These are phyloP conservation scores for Pipa parva DNA, from an alignment of 2,113 vertebrate genomes.

Conservation along the genomic window DNA sequence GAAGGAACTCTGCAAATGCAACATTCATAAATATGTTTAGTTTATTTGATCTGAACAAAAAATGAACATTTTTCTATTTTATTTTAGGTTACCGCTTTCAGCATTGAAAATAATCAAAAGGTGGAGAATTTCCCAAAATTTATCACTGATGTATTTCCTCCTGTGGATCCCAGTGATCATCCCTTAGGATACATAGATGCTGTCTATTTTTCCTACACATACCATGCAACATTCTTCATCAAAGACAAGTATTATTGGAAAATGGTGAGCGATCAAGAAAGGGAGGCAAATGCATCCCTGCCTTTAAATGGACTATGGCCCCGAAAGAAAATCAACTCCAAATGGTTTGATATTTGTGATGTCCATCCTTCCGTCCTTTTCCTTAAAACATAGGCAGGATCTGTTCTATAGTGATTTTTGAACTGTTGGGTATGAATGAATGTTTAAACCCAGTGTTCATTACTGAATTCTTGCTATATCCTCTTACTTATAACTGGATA, in stretches of 20 bases:
- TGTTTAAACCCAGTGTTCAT: constrained; percentile 18
- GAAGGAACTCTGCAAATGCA: no score
- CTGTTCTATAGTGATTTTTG: no score
- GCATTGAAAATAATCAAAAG: constrained; percentile 31
- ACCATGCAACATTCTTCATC: constrained; percentile 37
- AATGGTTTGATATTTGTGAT: constrained; percentile 47
- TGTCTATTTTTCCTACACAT: constrained; percentile 38
- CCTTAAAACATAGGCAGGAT: constrained; percentile 34
- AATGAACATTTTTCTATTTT: neutral
- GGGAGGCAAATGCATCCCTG: constrained; percentile 19
- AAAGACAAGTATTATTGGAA: constrained; percentile 44
- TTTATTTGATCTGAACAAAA: neutral
- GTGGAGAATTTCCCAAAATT: constrained; percentile 34
- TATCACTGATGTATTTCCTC: constrained; percentile 43
- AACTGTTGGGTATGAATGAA: neutral
- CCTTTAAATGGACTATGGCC: constrained; percentile 38
- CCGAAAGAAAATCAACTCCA: constrained; percentile 30
- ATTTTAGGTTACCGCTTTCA: constrained; percentile 45
- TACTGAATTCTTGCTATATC: constrained; percentile 1
- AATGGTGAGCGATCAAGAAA: constrained; percentile 37
- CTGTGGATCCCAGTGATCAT: constrained; percentile 34
- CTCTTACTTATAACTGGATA: no score
- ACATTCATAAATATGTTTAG: no score
- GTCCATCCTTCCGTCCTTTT: constrained; percentile 47
- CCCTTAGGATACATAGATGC: constrained; percentile 39